Base-by-base conservation (phyloP, 2,888 invertebrate species). In the Penaeus monodon region DNA sequence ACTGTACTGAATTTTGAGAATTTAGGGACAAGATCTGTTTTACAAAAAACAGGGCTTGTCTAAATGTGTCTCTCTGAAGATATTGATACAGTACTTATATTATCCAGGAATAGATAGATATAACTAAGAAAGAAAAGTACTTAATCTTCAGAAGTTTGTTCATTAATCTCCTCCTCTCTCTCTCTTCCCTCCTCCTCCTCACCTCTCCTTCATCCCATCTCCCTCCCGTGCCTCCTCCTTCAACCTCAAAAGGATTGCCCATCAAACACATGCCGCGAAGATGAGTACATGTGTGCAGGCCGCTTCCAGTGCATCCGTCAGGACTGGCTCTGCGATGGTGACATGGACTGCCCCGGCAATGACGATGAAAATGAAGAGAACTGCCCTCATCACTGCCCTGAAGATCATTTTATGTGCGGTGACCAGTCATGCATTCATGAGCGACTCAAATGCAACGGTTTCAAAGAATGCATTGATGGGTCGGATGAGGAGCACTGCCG, bases 401-500 rank as follows among this genome's bases (percentile, higher is more conserved):
- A 95, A 0, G 97, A 97, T 93, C 97, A 97, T 93, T 98, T 97
- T 92, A 96, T 96, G 91, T 98, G 98, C 92, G 94, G 90, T 17
- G 91, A 91, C 66, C 89, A 91, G 74, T 89, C 90, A 12, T 92
- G 92, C 88, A 92, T 93, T 87, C 91, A 91, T 77, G 96, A 96
- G 2, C 95, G 96, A 90, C 93, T 97, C 90, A 95, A 95, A 91
- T 98, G 98, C 92, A 96, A 97, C 90, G 97, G 97, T 0, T 94
- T 95, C 80, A 92, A 94, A 38, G 97, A 98, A 91, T 98, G 98
- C 91, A 92, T 94, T 0, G 97, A 98, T 93, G 95, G 95, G 90
- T 96, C 96, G 91, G 98, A 98, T 92, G 98, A 98, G 93, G 93
- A 94, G 78, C 95, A 96, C 91, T 97, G 97, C 93, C 95, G 95